These are phyloP conservation scores for Dicranocentrus wangi DNA, from an alignment of 2,888 invertebrate genomes.

Conservation along the genomic window DNA sequence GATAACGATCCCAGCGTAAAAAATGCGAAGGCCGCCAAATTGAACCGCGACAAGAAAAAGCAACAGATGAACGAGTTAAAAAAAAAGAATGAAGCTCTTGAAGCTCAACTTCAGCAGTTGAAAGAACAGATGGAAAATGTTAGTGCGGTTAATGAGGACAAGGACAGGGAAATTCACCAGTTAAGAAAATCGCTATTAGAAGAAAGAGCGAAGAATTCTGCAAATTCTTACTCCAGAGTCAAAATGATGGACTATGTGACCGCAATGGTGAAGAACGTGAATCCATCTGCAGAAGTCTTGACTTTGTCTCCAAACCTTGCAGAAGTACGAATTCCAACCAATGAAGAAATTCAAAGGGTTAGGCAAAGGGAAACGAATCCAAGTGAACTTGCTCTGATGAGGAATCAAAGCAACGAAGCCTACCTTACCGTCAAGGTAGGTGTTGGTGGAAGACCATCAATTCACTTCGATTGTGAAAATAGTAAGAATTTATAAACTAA, in stretches of 20 bases:
- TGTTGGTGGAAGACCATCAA: slow-evolving; percentile 27
- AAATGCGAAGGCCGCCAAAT: slow-evolving; percentile 70
- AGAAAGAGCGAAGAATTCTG: slow-evolving; percentile 32
- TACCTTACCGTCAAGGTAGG: slow-evolving; percentile 31
- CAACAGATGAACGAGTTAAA: slow-evolving; percentile 48
- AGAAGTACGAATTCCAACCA: slow-evolving; percentile 12
- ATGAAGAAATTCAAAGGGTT: background rate
- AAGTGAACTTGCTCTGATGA: background rate
- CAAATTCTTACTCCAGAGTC: slow-evolving; percentile 1
- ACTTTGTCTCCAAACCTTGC: slow-evolving; percentile 23
- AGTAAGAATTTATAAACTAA: slow-evolving; percentile 28
- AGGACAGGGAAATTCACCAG: background rate
- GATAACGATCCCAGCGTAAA: slow-evolving; percentile 63
- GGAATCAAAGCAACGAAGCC: background rate
- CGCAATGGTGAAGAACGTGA: background rate
- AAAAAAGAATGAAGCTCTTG: background rate
- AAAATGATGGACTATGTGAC: slow-evolving; percentile 23
- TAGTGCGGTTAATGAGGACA: background rate
- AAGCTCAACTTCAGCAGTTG: background rate
- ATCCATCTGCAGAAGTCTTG: background rate
- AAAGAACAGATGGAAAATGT: background rate
- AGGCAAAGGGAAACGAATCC: background rate
- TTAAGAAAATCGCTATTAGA: background rate
- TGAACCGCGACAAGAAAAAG: slow-evolving; percentile 70
- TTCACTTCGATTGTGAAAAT: slow-evolving; percentile 43